Evolutionary conservation across 1,140 invertebrate genomes (phyloP).

Genomic region (Trichomalopsis sarcophagae): DNA sequence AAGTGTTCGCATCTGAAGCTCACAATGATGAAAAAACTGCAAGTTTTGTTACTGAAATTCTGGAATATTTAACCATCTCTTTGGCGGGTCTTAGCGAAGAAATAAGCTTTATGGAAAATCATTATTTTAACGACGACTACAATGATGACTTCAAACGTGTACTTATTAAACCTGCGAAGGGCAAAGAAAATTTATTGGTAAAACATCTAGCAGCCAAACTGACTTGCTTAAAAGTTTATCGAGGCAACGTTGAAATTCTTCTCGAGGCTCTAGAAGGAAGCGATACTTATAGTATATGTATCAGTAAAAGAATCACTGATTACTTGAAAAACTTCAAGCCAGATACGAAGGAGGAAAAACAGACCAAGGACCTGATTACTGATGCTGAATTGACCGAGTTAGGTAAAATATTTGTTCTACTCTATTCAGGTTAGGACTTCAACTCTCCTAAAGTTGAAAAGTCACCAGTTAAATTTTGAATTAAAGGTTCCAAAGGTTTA

Average conservation of each 20-base stretch:
- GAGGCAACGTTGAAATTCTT: conserved; percentile 30
- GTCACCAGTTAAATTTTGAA: background rate
- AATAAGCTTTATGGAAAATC: conserved; percentile 32
- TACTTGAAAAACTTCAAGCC: conserved; percentile 44
- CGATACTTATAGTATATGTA: conserved; percentile 11
- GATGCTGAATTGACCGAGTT: conserved; percentile 41
- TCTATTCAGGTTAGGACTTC: no score
- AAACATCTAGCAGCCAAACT: conserved; percentile 41
- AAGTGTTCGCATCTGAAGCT: background rate
- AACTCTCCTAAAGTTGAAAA: no score
- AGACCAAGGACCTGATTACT: conserved; percentile 38
- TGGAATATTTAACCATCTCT: conserved; percentile 33
- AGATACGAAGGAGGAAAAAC: conserved; percentile 48
- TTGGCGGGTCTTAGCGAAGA: conserved; percentile 27
- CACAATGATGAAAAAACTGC: background rate
- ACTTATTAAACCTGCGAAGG: background rate
- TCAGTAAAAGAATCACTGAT: conserved; percentile 30
- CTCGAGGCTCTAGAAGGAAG: conserved; percentile 27
- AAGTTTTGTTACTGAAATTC: conserved; percentile 10
- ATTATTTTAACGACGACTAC: conserved; percentile 37
- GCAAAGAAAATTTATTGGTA: conserved; percentile 17
- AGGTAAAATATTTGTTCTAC: background rate
- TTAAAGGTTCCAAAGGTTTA: conserved; percentile 33
- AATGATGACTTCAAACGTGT: conserved; percentile 42
- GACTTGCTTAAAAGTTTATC: conserved; percentile 34